Evolutionary conservation across 2,797 vertebrate genomes (phyloP), one percentile per base, ranked within the genome.

Genomic region (Malurus splendens): DNA sequence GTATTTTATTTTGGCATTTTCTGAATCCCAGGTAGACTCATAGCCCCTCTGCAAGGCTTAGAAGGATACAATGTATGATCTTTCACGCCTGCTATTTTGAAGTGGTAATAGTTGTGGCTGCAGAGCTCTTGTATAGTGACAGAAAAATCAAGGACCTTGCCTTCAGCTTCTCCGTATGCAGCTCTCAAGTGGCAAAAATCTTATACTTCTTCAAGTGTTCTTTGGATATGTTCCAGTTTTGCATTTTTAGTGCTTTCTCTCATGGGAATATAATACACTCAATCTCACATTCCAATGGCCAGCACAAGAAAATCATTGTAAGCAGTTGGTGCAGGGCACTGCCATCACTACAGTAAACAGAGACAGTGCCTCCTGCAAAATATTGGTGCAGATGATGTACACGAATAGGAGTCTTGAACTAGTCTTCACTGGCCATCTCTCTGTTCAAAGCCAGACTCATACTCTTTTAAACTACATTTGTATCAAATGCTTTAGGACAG

Each of bases 301-400:
- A 41, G 52, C n/a, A 36, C 14, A 51, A 42, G 51, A 67, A 81
- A 42, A 47, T 42, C 20, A 8, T 10, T 18, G 22, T 82, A 39
- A 78, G 39, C 39, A 56, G 7, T 27, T 32, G 33, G 23, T 59
- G 38, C 25, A 54, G 41, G 55, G 27, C 32, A 11, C 12, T 87
- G 28, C 18, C 16, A 17, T 48, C 27, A 7, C 64, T 80, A 18
- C 39, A 52, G 7, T 48, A 72, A 7, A 36, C 11, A 4, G 25
- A 28, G 50, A 25, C 55, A 33, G 19, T 42, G 32, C 6, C 11
- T 12, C 18, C 23, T 75, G 17, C 23, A 36, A 36, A 30, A 33
- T 44, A 0, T 20, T 48, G 25, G 8, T 78, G 44, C 2, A 0
- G 12, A 4, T 70, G 16, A 32, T 82, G 36, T 59, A n/a, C 39